These are phyloP conservation scores for Dromococcyx pavoninus DNA, from an alignment of 2,797 vertebrate genomes.

Conservation along the genomic window DNA sequence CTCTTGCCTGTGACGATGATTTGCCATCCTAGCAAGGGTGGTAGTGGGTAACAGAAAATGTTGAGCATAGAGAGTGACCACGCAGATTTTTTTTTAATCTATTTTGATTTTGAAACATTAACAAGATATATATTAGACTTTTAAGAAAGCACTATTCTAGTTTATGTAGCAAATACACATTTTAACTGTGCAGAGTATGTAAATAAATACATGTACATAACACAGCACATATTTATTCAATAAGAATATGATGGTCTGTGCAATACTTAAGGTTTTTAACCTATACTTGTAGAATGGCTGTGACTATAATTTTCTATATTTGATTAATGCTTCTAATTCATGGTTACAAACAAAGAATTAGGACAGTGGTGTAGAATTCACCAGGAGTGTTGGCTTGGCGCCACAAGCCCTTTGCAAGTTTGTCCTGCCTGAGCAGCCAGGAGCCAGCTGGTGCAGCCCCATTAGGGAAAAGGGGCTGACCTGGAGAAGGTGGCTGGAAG, in stretches of 20 bases:
- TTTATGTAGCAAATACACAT: background rate
- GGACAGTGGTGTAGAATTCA: background rate
- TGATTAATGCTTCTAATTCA: background rate
- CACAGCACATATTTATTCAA: background rate
- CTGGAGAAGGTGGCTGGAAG: constrained; percentile 39
- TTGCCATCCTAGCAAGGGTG: background rate
- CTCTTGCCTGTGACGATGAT: background rate
- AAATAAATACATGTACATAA: background rate
- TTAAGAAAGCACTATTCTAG: background rate
- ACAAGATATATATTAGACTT: background rate
- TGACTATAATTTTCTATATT: background rate
- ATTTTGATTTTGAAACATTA: background rate
- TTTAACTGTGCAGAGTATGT: background rate
- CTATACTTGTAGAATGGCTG: background rate
- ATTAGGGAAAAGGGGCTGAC: constrained; percentile 21
- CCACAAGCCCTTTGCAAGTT: background rate
- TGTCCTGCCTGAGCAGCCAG: background rate
- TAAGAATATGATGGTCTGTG: background rate
- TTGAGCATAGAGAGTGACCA: background rate
- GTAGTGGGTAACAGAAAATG: background rate
- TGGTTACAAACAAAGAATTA: background rate
- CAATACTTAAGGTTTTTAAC: background rate
- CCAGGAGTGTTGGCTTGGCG: background rate
- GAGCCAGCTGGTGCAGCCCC: constrained; percentile 36
- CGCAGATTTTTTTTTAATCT: background rate